A percentile compares a stretch with the other conserved stretches of the same genome.
These are phyloP conservation scores for Melinopterus prodromus DNA, from an alignment of 2,888 invertebrate species.

Conservation along the genomic window DNA sequence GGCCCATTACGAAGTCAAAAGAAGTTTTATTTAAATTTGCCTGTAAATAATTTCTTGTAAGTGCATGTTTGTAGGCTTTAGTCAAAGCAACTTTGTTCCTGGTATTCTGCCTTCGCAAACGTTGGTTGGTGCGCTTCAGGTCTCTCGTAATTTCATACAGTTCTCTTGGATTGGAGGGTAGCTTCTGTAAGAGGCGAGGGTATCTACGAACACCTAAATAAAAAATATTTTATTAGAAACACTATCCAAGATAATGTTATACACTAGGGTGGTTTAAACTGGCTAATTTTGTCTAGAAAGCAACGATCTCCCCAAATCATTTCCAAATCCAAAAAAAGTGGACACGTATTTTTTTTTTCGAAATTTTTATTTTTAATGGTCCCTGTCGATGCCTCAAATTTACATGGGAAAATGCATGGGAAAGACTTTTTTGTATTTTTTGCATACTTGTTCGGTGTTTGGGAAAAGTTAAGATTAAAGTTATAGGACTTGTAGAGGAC, in stretches of 20 bases:
- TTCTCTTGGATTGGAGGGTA: constrained; percentile 11
- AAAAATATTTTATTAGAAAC: not conserved
- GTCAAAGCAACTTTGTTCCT: not conserved
- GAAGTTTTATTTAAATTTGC: constrained; percentile 22
- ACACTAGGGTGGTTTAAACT: not conserved
- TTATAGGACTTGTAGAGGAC: too few species aligned
- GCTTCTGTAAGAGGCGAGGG: not conserved
- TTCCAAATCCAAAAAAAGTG: too few species aligned
- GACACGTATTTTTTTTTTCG: too few species aligned
- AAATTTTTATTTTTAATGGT: too few species aligned
- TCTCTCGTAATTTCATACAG: not conserved
- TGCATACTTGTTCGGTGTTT: too few species aligned
- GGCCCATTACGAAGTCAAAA: constrained; percentile 37
- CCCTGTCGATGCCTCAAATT: too few species aligned
- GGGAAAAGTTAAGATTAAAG: too few species aligned
- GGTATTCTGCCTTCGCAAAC: not conserved
- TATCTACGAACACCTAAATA: not conserved
- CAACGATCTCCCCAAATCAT: too few species aligned
- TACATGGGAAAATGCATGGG: too few species aligned
- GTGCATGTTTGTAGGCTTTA: not conserved
- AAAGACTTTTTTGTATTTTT: too few species aligned
- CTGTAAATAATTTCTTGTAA: constrained; percentile 5
- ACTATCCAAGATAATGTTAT: not conserved
- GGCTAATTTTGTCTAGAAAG: not conserved
- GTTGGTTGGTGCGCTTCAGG: not conserved